phyloP scores from a whole-genome alignment of 2,888 invertebrate genomes.

The Melieria crassipennis region DNA sequence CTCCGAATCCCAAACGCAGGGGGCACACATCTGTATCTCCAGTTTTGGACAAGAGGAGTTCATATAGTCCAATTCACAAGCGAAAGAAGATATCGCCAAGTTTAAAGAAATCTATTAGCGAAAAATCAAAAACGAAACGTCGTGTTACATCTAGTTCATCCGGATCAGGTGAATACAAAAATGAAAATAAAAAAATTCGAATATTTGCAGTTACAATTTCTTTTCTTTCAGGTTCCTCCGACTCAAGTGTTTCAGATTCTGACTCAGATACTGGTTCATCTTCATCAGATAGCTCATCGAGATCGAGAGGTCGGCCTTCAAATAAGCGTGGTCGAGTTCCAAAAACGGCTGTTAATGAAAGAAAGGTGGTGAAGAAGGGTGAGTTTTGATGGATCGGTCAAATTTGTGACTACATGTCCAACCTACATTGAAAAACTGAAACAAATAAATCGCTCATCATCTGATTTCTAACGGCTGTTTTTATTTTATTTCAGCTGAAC shows the following conservation, averaged over 20 bases:
- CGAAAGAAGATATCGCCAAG: conserved; percentile 58
- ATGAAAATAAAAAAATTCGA: not conserved
- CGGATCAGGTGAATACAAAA: conserved; percentile 55
- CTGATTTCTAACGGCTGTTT: not conserved
- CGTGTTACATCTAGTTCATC: conserved; percentile 62
- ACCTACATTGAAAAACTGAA: too few relatives aligned
- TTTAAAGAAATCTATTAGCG: conserved; percentile 51
- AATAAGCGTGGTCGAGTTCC: conserved; percentile 56
- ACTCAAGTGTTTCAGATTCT: conserved; percentile 62
- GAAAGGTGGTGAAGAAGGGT: conserved; percentile 63
- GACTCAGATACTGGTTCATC: conserved; percentile 64
- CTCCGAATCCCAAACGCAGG: conserved; percentile 51
- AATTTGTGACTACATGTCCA: too few relatives aligned
- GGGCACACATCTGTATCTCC: conserved; percentile 56
- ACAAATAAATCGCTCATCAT: too few relatives aligned
- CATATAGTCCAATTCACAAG: conserved; percentile 58
- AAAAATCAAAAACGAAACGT: conserved; percentile 52
- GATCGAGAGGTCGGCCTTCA: conserved; percentile 56
- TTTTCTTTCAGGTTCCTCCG: conserved; percentile 53
- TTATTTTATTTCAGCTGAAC: conserved; percentile 49
- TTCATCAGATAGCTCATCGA: conserved; percentile 63
- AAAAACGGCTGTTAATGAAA: conserved; percentile 57
- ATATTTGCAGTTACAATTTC: too few relatives aligned
- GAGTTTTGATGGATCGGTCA: conserved; percentile 26
- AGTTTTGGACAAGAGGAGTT: conserved; percentile 54